Evolutionary conservation across 2,113 vertebrate species (phyloP).

Genomic region (Ameiurus melas): DNA sequence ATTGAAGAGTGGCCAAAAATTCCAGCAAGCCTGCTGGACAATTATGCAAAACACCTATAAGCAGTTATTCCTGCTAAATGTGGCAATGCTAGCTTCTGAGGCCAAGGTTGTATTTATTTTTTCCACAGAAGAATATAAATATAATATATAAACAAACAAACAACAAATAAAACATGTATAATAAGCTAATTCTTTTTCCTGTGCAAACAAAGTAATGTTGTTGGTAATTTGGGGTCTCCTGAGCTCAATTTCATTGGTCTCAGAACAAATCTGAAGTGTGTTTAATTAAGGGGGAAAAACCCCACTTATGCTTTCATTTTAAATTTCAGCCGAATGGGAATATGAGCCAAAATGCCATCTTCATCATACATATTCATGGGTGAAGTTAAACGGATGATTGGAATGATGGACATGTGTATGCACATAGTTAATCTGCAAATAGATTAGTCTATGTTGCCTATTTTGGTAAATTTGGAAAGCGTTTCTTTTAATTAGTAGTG

Average conservation of each 20-base stretch:
- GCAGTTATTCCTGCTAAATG: too few relatives aligned
- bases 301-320: background rate
- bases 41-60: too few relatives aligned
- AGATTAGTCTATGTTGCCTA: background rate
- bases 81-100: too few relatives aligned
- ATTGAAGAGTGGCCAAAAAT: too few relatives aligned
- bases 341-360: background rate
- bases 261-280: background rate
- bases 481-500: constrained; percentile 7
- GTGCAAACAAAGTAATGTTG: constrained; percentile 28
- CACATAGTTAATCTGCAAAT: background rate
- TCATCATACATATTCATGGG: background rate
- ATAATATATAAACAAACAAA: background rate
- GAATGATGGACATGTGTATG: background rate
- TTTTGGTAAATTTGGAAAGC: background rate
- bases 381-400: background rate
- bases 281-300: background rate
- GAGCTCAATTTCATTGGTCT: background rate
- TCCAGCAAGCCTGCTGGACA: too few relatives aligned
- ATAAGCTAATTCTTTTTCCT: background rate
- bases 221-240: background rate
- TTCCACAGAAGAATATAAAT: too few relatives aligned
- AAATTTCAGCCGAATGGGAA: background rate
- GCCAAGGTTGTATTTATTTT: too few relatives aligned
- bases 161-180: constrained; percentile 4